These are phyloP conservation scores for Python bivittatus DNA, from an alignment of 2,113 vertebrate species.

Conservation along the genomic window DNA sequence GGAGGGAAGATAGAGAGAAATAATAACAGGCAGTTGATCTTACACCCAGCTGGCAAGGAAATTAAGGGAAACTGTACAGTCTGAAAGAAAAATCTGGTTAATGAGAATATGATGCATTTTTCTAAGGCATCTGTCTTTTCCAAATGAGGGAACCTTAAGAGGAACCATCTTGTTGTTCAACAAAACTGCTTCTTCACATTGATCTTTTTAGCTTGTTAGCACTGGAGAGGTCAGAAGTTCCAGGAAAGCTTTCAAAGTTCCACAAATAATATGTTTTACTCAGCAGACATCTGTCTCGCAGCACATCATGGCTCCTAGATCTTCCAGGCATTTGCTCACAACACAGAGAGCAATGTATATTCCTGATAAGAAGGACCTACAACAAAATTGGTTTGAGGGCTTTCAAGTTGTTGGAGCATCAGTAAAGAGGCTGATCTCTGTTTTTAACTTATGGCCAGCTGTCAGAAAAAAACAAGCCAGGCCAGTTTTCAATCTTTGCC, in stretches of 20 bases:
- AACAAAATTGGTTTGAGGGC: not conserved
- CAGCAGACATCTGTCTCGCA: not conserved
- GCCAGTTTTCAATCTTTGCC: not conserved
- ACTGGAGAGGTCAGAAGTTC: not conserved
- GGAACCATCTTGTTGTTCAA: not conserved
- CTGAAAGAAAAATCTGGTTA: not conserved
- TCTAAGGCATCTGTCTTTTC: slow-evolving; percentile 12
- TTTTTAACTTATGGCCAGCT: not conserved
- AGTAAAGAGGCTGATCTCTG: not conserved
- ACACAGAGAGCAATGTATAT: not conserved
- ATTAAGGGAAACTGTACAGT: not conserved
- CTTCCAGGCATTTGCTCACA: not conserved
- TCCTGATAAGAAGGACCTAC: too few relatives aligned
- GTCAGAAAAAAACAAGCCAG: not conserved
- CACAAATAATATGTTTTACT: not conserved
- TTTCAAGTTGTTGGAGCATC: not conserved
- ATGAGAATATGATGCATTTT: not conserved
- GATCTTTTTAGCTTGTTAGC: slow-evolving; percentile 15
- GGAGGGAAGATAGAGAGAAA: not conserved
- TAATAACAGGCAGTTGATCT: slow-evolving; percentile 36
- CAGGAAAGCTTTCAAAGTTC: not conserved
- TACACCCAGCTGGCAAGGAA: slow-evolving; percentile 26
- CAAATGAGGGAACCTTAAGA: not conserved
- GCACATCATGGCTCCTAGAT: not conserved
- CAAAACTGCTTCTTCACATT: not conserved